Conservation (phyloP, 2,113 vertebrate genomes). For the Python bivittatus region DNA sequence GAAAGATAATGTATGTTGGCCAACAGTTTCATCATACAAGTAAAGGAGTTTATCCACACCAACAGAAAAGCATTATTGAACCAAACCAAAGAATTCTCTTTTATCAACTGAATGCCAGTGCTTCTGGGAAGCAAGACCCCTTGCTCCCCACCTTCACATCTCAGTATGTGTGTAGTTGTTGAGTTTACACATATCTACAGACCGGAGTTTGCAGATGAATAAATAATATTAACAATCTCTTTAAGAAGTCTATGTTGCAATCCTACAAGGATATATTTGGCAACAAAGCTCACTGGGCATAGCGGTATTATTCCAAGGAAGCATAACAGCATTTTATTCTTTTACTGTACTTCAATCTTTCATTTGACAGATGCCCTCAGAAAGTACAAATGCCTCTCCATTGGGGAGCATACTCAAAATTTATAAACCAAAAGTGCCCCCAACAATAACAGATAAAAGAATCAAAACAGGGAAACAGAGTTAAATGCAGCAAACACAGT, state of each 20-base stretch:
- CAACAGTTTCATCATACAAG: background rate
- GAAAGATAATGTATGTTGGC: background rate
- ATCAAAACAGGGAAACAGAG: background rate
- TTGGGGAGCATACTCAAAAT: background rate
- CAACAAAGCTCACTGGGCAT: background rate
- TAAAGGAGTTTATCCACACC: background rate
- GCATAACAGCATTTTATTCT: background rate
- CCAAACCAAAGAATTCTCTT: background rate
- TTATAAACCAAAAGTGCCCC: background rate
- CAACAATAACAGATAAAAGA: background rate
- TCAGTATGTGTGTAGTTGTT: background rate
- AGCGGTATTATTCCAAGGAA: background rate
- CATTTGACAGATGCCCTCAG: background rate
- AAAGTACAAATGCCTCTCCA: background rate
- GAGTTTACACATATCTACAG: background rate
- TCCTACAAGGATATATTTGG: background rate
- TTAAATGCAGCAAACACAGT: background rate
- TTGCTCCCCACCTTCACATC: background rate
- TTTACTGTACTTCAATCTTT: background rate
- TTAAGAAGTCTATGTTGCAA: background rate
- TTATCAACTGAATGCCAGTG: background rate
- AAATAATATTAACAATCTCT: background rate
- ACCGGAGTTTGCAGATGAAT: background rate
- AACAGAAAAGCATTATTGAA: background rate
- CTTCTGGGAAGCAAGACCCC: background rate